These are phyloP conservation scores for Clivina fossor DNA, from an alignment of 2,888 invertebrate species.

Conservation along the genomic window DNA sequence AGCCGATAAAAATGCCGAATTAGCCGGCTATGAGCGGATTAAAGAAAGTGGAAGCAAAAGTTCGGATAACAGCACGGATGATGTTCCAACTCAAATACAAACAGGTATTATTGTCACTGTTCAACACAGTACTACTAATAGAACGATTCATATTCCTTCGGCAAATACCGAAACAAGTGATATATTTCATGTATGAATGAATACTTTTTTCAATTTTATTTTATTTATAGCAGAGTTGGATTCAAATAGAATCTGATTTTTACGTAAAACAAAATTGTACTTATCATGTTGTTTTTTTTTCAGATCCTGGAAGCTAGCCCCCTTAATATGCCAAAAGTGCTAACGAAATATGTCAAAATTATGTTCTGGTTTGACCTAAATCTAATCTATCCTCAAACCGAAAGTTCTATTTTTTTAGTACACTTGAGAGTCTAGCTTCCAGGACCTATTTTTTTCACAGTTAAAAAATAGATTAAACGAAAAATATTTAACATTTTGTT, in stretches of 20 bases:
- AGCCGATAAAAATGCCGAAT: constrained; percentile 15
- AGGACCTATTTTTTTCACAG: no score
- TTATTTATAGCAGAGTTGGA: not conserved
- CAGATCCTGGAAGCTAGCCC: no score
- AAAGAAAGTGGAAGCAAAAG: constrained; percentile 25
- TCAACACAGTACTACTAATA: constrained; percentile 7
- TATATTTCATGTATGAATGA: constrained; percentile 27
- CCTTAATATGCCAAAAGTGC: no score
- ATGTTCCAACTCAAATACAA: no score
- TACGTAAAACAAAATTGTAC: not conserved
- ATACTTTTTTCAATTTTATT: not conserved
- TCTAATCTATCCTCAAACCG: no score
- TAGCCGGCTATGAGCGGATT: constrained; percentile 21
- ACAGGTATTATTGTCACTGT: constrained; percentile 26
- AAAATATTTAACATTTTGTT: no score
- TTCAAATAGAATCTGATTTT: not conserved
- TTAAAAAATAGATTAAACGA: no score
- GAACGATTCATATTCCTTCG: constrained; percentile 15
- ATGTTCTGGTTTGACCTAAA: no score
- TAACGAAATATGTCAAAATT: no score
- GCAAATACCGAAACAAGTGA: constrained; percentile 14
- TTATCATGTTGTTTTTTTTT: no score
- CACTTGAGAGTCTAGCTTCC: no score
- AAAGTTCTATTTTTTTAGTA: no score
- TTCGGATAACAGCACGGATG: constrained; percentile 16